Conservation (phyloP, 2,888 invertebrate species). For the Ernsta delagoae region DNA sequence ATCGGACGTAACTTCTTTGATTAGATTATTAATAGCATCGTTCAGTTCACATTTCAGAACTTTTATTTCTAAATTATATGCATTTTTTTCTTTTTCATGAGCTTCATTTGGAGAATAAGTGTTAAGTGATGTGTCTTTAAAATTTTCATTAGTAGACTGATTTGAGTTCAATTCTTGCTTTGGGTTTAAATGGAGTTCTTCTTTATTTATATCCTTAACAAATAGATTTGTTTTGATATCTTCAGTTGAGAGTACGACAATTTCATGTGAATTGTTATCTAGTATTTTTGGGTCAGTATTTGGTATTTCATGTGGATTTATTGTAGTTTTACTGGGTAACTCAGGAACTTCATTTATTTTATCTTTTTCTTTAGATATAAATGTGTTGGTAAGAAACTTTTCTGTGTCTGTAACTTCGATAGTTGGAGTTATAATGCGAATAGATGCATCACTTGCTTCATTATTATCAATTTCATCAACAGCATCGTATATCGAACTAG, state of each 20-base stretch:
- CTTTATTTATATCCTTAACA: slow-evolving; percentile 63
- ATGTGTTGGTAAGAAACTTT: slow-evolving; percentile 67
- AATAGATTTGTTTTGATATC: slow-evolving; percentile 70
- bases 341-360: neutral
- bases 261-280: slow-evolving; percentile 58
- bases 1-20: slow-evolving; percentile 73
- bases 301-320: neutral
- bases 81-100: slow-evolving; percentile 43
- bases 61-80: slow-evolving; percentile 72
- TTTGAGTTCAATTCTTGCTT: neutral
- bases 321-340: neutral
- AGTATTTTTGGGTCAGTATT: neutral
- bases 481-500: slow-evolving; percentile 84
- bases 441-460: slow-evolving; percentile 74
- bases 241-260: slow-evolving; percentile 70
- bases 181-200: slow-evolving; percentile 35
- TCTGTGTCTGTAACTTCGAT: slow-evolving; percentile 80
- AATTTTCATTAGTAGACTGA: neutral
- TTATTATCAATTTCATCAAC: slow-evolving; percentile 76
- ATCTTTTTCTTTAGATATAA: slow-evolving; percentile 46
- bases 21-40: slow-evolving; percentile 76
- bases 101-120: neutral
- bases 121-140: slow-evolving; percentile 26
- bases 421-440: slow-evolving; percentile 79
- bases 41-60: slow-evolving; percentile 77